A percentile compares a stretch with the other conserved stretches of the same genome.
Conservation (phyloP, 2,113 vertebrate genomes). For the Tetrao urogallus region DNA sequence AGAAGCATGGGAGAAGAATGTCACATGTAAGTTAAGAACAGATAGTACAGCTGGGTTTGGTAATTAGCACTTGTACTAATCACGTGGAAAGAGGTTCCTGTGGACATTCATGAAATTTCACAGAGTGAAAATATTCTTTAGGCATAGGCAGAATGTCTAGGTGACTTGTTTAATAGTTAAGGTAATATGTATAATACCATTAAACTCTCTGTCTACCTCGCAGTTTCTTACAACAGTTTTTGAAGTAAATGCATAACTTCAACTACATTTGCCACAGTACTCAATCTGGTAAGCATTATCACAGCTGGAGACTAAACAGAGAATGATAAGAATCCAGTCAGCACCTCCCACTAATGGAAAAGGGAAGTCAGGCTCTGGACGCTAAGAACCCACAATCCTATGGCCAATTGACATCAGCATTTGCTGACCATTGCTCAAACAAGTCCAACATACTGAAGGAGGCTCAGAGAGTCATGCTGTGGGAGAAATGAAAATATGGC, state of each 20-base stretch:
- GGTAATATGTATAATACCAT: background rate
- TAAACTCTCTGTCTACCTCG: background rate
- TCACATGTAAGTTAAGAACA: background rate
- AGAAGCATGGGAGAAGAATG: background rate
- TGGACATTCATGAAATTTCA: background rate
- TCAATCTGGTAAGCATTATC: background rate
- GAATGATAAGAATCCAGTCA: background rate
- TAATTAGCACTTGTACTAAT: background rate
- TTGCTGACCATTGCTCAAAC: background rate
- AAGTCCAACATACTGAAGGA: background rate
- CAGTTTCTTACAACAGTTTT: background rate
- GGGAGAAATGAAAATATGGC: background rate
- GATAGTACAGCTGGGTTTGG: background rate
- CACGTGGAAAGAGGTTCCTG: background rate
- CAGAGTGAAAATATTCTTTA: background rate
- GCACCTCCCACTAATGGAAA: background rate
- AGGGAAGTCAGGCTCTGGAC: background rate
- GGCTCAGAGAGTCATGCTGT: background rate
- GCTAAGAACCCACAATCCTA: background rate
- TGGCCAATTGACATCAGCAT: rapidly evolving
- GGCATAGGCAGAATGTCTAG: background rate
- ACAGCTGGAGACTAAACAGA: background rate
- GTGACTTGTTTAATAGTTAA: background rate
- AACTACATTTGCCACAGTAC: background rate
- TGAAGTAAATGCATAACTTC: background rate